Evolutionary conservation across 2,113 vertebrate genomes (phyloP).

Genomic region (Tinamus guttatus): DNA sequence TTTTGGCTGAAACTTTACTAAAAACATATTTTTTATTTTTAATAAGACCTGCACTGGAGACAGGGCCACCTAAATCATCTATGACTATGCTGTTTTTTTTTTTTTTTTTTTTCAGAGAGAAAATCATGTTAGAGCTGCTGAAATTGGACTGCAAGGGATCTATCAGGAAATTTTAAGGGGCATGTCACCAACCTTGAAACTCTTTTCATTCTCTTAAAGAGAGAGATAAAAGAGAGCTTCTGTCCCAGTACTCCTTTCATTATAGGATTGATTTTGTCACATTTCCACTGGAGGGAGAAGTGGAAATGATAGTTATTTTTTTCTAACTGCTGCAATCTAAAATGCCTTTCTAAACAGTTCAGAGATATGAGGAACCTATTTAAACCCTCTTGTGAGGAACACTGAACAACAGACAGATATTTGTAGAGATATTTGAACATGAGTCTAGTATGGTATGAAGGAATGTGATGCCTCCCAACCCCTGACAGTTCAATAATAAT

Average conservation of each 20-base stretch:
- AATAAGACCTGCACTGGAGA: background rate
- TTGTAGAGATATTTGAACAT: background rate
- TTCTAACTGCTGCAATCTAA: background rate
- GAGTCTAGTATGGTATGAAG: too few relatives aligned
- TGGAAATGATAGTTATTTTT: background rate
- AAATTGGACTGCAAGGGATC: background rate
- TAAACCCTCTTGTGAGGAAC: background rate
- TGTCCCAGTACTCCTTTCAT: accelerated
- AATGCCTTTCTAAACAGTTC: background rate
- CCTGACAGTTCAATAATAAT: too few relatives aligned
- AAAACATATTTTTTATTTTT: background rate
- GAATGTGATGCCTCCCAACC: too few relatives aligned
- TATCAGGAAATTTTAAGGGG: background rate
- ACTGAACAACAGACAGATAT: background rate
- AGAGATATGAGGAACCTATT: too few relatives aligned
- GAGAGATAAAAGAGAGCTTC: background rate
- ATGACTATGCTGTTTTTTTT: background rate
- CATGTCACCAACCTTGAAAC: background rate
- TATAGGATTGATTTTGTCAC: background rate
- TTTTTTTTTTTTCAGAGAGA: background rate
- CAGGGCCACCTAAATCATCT: background rate
- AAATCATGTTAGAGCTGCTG: background rate
- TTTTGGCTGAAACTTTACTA: background rate
- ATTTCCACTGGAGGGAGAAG: background rate
- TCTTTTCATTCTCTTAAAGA: background rate